These are phyloP conservation scores for Dipodomys spectabilis DNA, from an alignment of 2,113 vertebrate genomes.

Conservation along the genomic window DNA sequence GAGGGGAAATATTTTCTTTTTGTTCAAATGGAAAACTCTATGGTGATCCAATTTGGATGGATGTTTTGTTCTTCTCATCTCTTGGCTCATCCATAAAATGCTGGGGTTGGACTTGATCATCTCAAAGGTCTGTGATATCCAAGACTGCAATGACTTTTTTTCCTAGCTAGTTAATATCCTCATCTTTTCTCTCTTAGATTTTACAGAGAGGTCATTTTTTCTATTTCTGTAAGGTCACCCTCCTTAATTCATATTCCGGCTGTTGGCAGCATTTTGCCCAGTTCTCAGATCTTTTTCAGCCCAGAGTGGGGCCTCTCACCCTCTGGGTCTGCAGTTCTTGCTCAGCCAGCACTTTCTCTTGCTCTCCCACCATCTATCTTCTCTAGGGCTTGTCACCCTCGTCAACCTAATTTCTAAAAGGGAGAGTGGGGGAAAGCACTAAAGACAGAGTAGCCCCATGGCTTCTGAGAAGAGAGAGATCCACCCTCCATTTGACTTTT, in stretches of 20 bases:
- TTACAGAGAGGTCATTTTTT: constrained; percentile 61
- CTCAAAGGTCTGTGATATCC: constrained; percentile 10
- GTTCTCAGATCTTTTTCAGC: constrained; percentile 19
- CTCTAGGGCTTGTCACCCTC: constrained; percentile 33
- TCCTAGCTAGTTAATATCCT: constrained; percentile 42
- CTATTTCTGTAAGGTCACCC: constrained; percentile 69
- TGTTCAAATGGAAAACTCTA: not conserved
- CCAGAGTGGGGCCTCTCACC: not conserved
- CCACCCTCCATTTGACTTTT: constrained; percentile 33
- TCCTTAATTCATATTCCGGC: constrained; percentile 54
- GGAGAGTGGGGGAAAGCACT: not conserved
- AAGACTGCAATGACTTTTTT: not conserved
- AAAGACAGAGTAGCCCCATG: constrained; percentile 28
- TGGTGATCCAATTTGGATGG: not conserved
- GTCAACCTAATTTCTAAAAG: constrained; percentile 16
- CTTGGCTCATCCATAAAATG: not conserved
- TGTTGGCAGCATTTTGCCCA: constrained; percentile 42
- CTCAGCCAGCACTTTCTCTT: constrained; percentile 61
- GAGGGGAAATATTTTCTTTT: not conserved
- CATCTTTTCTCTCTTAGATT: constrained; percentile 45
- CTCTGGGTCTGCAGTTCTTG: not conserved
- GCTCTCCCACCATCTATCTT: constrained; percentile 26
- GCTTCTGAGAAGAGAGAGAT: not conserved
- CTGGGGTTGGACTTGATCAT: not conserved
- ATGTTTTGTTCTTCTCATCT: not conserved